Conservation (phyloP, 2,888 invertebrate genomes). For the Latrodectus elegans region DNA sequence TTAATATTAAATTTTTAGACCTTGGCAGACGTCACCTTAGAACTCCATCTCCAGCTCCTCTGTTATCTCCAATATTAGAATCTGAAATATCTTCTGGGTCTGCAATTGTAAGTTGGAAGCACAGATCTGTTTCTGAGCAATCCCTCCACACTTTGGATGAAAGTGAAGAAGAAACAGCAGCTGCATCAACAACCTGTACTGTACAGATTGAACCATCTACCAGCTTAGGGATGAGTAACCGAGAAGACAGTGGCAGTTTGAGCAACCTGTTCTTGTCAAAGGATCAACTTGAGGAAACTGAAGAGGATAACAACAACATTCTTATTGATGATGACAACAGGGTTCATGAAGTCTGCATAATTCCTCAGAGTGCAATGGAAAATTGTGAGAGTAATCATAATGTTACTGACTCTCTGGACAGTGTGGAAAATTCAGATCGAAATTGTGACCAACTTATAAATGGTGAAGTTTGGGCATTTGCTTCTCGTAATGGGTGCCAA, state of each 20-base stretch:
- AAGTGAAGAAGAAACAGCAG: slow-evolving; percentile 41
- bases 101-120: slow-evolving; percentile 67
- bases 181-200: slow-evolving; percentile 11
- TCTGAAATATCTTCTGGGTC: slow-evolving; percentile 66
- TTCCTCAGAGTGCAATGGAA: slow-evolving; percentile 41
- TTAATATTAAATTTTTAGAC: slow-evolving; percentile 23
- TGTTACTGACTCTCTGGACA: slow-evolving; percentile 11
- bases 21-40: slow-evolving; percentile 40
- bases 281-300: slow-evolving; percentile 54
- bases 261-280: slow-evolving; percentile 65
- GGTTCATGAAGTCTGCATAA: slow-evolving; percentile 62
- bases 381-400: slow-evolving; percentile 43
- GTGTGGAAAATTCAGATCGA: slow-evolving; percentile 11
- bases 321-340: slow-evolving; percentile 53
- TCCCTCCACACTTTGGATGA: slow-evolving; percentile 62
- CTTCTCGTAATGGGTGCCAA: slow-evolving; percentile 57
- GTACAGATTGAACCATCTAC: slow-evolving; percentile 48
- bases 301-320: slow-evolving; percentile 56
- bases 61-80: slow-evolving; percentile 62
- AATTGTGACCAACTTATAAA: slow-evolving; percentile 50
- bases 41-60: slow-evolving; percentile 63
- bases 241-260: slow-evolving; percentile 64
- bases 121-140: slow-evolving; percentile 65
- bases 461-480: slow-evolving; percentile 65
- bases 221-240: slow-evolving; percentile 27